These are phyloP conservation scores for Albula goreensis DNA, from an alignment of 2,113 vertebrate species.

Conservation along the genomic window DNA sequence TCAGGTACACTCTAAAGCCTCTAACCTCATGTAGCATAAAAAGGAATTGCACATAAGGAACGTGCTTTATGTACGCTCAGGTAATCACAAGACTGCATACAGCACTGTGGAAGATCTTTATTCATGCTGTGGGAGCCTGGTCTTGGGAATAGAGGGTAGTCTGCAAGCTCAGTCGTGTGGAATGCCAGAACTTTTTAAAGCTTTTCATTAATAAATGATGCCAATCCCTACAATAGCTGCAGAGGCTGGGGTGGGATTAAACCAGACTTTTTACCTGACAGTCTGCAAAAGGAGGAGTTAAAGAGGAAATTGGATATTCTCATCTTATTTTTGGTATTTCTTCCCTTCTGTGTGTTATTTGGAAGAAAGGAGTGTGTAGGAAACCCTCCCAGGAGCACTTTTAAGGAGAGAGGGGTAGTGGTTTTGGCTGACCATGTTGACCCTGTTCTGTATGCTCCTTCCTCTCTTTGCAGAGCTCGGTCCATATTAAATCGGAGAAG, in stretches of 20 bases:
- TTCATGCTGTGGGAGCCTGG: background rate
- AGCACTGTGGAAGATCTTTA: background rate
- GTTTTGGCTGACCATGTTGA: background rate
- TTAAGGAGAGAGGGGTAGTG: background rate
- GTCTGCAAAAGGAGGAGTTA: background rate
- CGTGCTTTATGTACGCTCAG: background rate
- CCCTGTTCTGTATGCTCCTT: background rate
- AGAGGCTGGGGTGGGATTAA: background rate
- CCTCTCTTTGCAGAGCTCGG: slow-evolving; percentile 70
- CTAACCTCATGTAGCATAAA: background rate
- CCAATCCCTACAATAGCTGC: background rate
- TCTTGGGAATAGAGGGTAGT: background rate
- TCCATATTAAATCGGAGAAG: slow-evolving; percentile 83
- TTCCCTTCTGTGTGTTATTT: background rate
- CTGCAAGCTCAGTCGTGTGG: background rate
- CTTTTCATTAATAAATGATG: background rate
- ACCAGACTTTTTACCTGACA: background rate
- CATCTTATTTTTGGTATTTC: background rate
- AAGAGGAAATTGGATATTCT: background rate
- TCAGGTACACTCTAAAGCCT: slow-evolving; percentile 69
- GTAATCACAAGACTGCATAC: background rate
- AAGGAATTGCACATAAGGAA: background rate
- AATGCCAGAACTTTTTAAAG: background rate
- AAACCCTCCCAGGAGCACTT: background rate
- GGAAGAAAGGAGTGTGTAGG: background rate